Conservation (phyloP, 1,140 invertebrate genomes). For the Dendroctonus ponderosae region DNA sequence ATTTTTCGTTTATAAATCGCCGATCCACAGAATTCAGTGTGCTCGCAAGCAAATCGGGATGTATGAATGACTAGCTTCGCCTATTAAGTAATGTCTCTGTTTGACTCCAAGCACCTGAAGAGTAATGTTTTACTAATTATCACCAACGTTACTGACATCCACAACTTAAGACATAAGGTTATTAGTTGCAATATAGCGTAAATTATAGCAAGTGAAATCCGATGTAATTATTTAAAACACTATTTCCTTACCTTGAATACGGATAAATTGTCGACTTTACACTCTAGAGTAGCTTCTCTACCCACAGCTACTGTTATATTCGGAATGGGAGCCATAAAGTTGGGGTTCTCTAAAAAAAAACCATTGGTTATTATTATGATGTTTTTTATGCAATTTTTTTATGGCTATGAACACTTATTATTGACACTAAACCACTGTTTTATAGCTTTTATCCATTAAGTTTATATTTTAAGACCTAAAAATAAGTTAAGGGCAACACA, state of each 20-base stretch:
- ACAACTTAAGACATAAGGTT: no score
- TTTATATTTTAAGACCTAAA: not conserved
- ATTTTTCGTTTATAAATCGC: no score
- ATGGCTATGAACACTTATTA: not conserved
- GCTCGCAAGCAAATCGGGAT: no score
- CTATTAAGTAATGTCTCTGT: no score
- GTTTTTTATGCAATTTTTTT: not conserved
- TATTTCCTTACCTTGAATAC: conserved; percentile 64
- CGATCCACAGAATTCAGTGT: no score
- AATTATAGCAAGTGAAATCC: no score
- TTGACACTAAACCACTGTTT: not conserved
- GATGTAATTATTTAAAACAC: no score
- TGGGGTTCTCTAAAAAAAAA: conserved; percentile 64
- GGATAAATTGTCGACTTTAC: conserved; percentile 61
- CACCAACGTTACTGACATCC: no score
- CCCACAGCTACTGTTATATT: conserved; percentile 64
- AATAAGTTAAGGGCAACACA: not conserved
- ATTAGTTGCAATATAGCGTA: no score
- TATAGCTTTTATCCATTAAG: not conserved
- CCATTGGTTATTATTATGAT: conserved; percentile 2
- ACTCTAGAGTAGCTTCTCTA: conserved; percentile 61
- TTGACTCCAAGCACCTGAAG: no score
- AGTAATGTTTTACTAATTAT: no score
- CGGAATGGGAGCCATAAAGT: conserved; percentile 60
- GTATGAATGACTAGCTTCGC: no score